Conservation (phyloP, 1,140 invertebrate species). For the Wasmannia auropunctata region DNA sequence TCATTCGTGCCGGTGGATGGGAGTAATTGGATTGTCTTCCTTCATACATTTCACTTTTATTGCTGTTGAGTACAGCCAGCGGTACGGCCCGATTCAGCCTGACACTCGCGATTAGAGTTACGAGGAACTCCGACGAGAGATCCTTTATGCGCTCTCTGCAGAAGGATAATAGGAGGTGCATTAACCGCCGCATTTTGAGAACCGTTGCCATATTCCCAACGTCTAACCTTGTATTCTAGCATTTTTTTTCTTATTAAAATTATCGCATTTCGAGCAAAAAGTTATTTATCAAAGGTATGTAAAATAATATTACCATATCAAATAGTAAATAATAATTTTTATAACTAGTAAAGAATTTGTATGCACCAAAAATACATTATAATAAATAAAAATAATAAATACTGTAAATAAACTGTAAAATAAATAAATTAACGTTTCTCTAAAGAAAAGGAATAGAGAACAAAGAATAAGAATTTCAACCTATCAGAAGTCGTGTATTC, state of each 20-base stretch:
- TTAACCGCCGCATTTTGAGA: slow-evolving; percentile 50
- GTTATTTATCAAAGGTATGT: neutral
- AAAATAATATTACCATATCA: neutral
- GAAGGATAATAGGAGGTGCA: slow-evolving; percentile 29
- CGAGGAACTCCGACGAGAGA: slow-evolving; percentile 28
- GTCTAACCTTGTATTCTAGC: neutral
- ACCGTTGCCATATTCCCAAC: neutral
- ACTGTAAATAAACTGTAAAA: neutral
- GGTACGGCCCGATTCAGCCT: slow-evolving; percentile 48
- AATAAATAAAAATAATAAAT: neutral
- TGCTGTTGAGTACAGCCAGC: slow-evolving; percentile 40
- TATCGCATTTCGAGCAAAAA: neutral
- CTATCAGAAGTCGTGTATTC: too few species aligned
- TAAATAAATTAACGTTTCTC: neutral
- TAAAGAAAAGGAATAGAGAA: too few species aligned
- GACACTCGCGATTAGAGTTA: slow-evolving; percentile 66
- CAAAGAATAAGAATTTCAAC: too few species aligned
- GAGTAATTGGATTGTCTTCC: slow-evolving; percentile 78
- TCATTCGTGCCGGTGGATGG: slow-evolving; percentile 62
- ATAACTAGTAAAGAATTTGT: neutral
- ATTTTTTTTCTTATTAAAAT: slow-evolving; percentile 8
- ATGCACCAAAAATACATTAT: neutral
- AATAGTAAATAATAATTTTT: neutral
- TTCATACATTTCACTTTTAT: slow-evolving; percentile 74
- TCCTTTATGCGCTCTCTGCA: slow-evolving; percentile 48